Conservation (phyloP, 2,797 vertebrate genomes). For the Gadopsis marmoratus region DNA sequence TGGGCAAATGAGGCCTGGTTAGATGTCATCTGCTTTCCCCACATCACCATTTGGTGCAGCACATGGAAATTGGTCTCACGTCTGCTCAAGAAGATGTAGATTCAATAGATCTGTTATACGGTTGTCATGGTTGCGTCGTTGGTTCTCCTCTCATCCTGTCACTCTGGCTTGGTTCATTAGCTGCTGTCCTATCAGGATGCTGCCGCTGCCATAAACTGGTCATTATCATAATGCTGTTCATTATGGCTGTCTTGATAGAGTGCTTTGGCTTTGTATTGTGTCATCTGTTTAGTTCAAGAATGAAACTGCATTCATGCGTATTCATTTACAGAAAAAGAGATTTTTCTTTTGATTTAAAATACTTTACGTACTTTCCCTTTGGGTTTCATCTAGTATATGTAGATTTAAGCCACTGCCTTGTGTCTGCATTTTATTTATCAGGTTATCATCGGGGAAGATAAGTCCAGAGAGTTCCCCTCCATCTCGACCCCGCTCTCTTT, state of each 20-base stretch:
- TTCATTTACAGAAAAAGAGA: conserved; percentile 35
- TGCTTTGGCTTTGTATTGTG: conserved; percentile 67
- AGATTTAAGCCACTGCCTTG: conserved; percentile 29
- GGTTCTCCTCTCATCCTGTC: conserved; percentile 68
- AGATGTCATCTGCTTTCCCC: conserved; percentile 74
- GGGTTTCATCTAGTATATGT: background rate
- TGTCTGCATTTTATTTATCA: conserved; percentile 72
- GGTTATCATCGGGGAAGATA: conserved; percentile 98
- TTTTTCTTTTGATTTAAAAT: conserved; percentile 26
- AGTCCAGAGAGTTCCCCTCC: conserved; percentile 96
- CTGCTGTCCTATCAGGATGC: conserved; percentile 64
- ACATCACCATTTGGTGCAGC: conserved; percentile 75
- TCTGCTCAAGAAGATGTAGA: conserved; percentile 67
- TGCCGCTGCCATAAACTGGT: conserved; percentile 49
- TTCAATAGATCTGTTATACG: conserved; percentile 64
- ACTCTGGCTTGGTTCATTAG: conserved; percentile 69
- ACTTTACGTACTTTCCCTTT: background rate
- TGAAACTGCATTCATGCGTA: conserved; percentile 37
- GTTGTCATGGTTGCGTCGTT: conserved; percentile 75
- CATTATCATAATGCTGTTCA: conserved; percentile 66
- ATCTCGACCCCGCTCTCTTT: conserved; percentile 84
- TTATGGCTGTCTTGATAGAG: conserved; percentile 63
- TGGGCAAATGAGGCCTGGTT: conserved; percentile 79
- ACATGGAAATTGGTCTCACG: conserved; percentile 72
- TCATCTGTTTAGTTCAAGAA: conserved; percentile 48